Evolutionary conservation across 30 jellyfish, hydroid and myxozoan species (phyloP).

Genomic region (Cassiopea andromeda): DNA sequence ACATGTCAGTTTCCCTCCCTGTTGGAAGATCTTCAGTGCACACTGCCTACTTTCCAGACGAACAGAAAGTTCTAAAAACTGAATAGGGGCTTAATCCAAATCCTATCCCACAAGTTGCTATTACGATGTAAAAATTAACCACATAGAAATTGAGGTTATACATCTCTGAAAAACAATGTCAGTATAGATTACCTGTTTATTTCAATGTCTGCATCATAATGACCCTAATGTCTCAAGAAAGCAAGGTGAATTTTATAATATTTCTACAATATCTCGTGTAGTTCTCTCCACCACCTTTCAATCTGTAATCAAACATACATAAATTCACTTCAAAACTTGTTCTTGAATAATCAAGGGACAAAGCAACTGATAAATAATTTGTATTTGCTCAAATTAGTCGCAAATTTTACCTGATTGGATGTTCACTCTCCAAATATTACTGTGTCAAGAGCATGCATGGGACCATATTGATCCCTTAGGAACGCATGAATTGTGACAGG

Average conservation of each 20-base stretch:
- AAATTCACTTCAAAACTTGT: neutral
- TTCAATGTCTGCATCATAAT: constrained; percentile 9
- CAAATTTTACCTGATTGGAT: constrained; percentile 51
- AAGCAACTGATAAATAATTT: neutral
- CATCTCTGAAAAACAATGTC: neutral
- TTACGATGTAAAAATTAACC: neutral
- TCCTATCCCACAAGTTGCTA: neutral
- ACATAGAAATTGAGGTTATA: neutral
- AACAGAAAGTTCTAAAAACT: neutral
- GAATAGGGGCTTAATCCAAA: neutral
- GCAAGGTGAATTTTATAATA: constrained; percentile 8
- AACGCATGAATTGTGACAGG: constrained; percentile 63
- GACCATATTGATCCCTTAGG: constrained; percentile 34
- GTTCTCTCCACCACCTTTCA: constrained; percentile 72
- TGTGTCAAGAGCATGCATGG: constrained; percentile 37
- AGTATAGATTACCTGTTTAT: neutral
- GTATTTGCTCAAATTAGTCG: neutral
- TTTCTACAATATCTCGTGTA: constrained; percentile 39
- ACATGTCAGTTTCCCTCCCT: neutral
- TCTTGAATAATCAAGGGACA: neutral
- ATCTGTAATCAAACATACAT: constrained; percentile 30
- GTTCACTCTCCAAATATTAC: constrained; percentile 69
- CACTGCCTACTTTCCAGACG: neutral
- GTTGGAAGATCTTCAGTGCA: neutral
- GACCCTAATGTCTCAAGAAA: neutral